These are phyloP conservation scores for Mormoops blainvillei DNA, from an alignment of 2,113 vertebrate species.

Conservation along the genomic window DNA sequence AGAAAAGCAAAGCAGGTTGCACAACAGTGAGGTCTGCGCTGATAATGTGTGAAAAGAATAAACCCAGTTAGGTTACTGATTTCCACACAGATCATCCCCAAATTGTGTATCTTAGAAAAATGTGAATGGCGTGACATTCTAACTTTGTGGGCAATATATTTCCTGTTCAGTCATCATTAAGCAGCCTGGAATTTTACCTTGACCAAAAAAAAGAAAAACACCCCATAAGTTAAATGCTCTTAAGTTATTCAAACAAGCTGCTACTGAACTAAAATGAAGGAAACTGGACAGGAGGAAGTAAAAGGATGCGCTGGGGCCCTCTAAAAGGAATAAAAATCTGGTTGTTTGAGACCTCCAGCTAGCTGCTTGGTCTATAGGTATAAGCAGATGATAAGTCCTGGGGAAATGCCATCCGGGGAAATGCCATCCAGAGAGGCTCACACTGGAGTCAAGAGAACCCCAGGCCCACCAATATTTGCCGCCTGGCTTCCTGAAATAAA, in stretches of 20 bases:
- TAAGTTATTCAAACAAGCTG: constrained; percentile 43
- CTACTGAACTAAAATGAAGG: constrained; percentile 51
- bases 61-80: not conserved
- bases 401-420: constrained; percentile 20
- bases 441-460: constrained; percentile 37
- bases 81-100: not conserved
- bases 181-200: not conserved
- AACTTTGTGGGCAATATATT: not conserved
- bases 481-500: constrained; percentile 79
- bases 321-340: constrained; percentile 47
- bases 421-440: not conserved
- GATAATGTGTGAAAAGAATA: not conserved
- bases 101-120: not conserved
- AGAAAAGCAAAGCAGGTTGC: not conserved
- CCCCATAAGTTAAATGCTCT: not conserved
- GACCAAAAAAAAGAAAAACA: not conserved
- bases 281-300: constrained; percentile 62
- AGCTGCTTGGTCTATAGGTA: constrained; percentile 53
- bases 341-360: constrained; percentile 52
- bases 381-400: constrained; percentile 61
- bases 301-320: not conserved
- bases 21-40: not conserved
- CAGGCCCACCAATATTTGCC: constrained; percentile 54
- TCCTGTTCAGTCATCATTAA: not conserved
- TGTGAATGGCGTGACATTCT: rapidly evolving